Evolutionary conservation across 2,113 vertebrate genomes (phyloP), one percentile per base, ranked within the genome.

Genomic region (Hypocryptadius cinnamomeus): DNA sequence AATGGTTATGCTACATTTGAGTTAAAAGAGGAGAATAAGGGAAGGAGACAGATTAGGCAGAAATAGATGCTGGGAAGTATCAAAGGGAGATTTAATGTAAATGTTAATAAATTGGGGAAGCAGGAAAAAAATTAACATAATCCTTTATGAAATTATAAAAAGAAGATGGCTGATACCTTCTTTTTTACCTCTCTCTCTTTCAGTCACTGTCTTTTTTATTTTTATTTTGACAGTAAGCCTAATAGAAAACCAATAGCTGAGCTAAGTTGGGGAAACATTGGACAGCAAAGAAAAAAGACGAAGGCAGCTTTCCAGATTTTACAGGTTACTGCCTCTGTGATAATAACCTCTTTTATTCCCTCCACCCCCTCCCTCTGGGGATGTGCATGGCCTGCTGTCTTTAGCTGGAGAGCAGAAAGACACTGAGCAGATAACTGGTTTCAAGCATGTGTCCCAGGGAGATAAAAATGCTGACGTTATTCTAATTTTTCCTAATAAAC

Each of bases 381-480:
- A 45, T 74, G 80, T 85, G 33, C 85, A 82, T 76, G 64, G 65
- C 69, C 71, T 86, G 19, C 66, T 91, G 69, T 87, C 85, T 94
- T 93, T 90, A 92, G 88, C 5, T 70, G 88, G 84, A 87, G 95
- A 95, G 78, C 66, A 77, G 93, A 90, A 90, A 85, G 77, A 85
- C 95, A 79, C 17, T 61, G 20, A 70, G 59, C 47, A 96, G 95
- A 95, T 92, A 96, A 96, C 91, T 85, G 35, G n/a, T 45, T 68
- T 86, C 74, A 69, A 90, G 87, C 86, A 51, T 78, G 54, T 94
- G 91, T 97, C 93, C 91, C 50, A 61, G 73, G 81, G 93, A 96
- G 96, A 97, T 94, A 94, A 96, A 95, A 82, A 74, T 79, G 87
- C 90, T 90, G 85, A 94, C 8, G 7, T 89, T 78, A 69, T 57